Conservation (phyloP, 2,888 invertebrate genomes). For the Lasioglossum marginatum region DNA sequence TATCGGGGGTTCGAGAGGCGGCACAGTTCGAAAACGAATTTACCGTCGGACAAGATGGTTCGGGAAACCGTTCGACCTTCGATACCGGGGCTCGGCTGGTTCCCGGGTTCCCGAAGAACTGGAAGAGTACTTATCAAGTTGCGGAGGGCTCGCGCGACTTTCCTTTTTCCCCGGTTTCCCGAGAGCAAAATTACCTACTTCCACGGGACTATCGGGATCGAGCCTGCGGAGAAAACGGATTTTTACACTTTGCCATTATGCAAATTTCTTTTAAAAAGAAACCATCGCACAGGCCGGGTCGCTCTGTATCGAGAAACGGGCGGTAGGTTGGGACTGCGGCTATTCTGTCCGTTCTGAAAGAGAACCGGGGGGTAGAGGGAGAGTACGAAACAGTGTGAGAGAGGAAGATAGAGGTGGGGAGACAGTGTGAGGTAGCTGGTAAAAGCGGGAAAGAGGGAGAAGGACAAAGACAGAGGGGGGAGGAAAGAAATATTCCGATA, state of each 20-base stretch:
- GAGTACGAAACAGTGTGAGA: background rate
- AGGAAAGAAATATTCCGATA: slow-evolving; percentile 76
- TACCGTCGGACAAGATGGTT: slow-evolving; percentile 26
- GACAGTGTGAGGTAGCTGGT: background rate
- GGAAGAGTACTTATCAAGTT: slow-evolving; percentile 65
- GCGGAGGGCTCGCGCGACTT: slow-evolving; percentile 53
- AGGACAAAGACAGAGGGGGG: background rate
- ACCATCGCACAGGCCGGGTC: slow-evolving; percentile 59
- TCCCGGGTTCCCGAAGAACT: slow-evolving; percentile 33
- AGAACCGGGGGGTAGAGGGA: background rate
- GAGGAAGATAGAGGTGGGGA: background rate
- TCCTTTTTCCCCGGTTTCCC: slow-evolving; percentile 30
- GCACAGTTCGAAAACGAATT: slow-evolving; percentile 54
- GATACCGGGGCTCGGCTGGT: slow-evolving; percentile 41
- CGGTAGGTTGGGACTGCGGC: slow-evolving; percentile 10
- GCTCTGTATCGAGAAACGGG: slow-evolving; percentile 42
- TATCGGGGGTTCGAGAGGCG: slow-evolving; percentile 22
- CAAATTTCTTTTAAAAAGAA: slow-evolving; percentile 78
- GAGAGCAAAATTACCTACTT: slow-evolving; percentile 70
- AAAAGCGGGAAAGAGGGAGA: background rate
- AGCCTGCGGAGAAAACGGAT: slow-evolving; percentile 74
- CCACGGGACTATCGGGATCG: slow-evolving; percentile 70
- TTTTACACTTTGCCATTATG: slow-evolving; percentile 80
- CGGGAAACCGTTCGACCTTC: slow-evolving; percentile 54
- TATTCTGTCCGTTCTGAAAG: slow-evolving; percentile 25